Conservation (phyloP, 2,888 invertebrate genomes). For the Diachrysia chrysitis region DNA sequence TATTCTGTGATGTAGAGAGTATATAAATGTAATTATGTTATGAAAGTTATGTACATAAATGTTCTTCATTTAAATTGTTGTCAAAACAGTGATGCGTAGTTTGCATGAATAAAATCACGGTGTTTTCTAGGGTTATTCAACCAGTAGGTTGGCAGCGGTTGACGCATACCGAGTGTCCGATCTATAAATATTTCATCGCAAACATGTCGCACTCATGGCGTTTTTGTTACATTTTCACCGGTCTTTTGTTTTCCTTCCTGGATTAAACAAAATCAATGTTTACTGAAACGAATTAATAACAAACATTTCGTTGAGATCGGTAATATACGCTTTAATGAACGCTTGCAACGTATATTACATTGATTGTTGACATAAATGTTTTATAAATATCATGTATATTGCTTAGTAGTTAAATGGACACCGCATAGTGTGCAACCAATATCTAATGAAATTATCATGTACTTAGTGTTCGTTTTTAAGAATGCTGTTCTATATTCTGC, state of each 20-base stretch:
- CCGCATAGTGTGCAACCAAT: background rate
- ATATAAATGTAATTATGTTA: background rate
- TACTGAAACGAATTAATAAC: background rate
- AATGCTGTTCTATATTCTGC: slow-evolving; percentile 34
- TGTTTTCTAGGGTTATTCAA: slow-evolving; percentile 79
- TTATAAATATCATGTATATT: background rate
- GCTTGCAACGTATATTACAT: background rate
- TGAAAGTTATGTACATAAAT: too few relatives aligned
- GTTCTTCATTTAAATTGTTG: slow-evolving; percentile 46
- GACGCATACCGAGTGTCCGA: slow-evolving; percentile 61
- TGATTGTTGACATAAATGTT: background rate
- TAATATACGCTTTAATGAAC: too few relatives aligned
- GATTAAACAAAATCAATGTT: slow-evolving; percentile 21
- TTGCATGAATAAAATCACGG: slow-evolving; percentile 44
- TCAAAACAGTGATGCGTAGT: slow-evolving; percentile 38
- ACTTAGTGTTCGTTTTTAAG: slow-evolving; percentile 37
- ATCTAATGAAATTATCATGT: slow-evolving; percentile 22
- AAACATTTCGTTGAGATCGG: slow-evolving; percentile 1
- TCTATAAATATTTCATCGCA: slow-evolving; percentile 65
- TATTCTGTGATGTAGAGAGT: background rate
- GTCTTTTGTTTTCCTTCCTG: slow-evolving; percentile 19
- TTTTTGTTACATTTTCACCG: slow-evolving; percentile 40
- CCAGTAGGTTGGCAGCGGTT: slow-evolving; percentile 64
- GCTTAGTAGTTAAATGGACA: background rate
- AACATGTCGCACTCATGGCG: slow-evolving; percentile 58